Base-by-base conservation (phyloP, 2,888 invertebrate species). In the Drosophila leonis region DNA sequence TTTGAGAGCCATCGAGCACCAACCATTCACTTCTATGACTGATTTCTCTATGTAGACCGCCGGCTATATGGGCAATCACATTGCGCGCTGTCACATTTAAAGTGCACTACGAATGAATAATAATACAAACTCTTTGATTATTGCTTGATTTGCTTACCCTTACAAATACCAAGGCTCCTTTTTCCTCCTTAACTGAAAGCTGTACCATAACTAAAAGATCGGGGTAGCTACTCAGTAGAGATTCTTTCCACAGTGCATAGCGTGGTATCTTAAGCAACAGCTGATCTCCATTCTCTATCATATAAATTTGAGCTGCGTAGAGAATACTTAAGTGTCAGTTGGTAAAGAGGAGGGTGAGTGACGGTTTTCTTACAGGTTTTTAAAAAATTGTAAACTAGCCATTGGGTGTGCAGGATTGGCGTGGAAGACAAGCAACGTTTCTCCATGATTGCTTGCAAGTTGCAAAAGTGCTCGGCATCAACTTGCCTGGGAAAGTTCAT, bases 231-330 rank as follows among this genome's bases (percentile, higher is more conserved):
- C 2, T 5, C 0, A 76, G 24, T 1, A 68, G 9, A 8, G n/a
- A 1, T 7, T 18, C 0, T 2, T 56, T 46, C 68, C 77, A 77
- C 12, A 76, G n/a, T 4, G 1, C 31, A 44, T 68, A 52, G 1
- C 44, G 54, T 0, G 72, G 64, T 33, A 76, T 77, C 57, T 76
- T 76, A 9, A 77, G 24, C 31, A 73, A 13, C 1, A 76, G n/a
- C 1, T 51, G 20, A 0, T 55, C 6, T 1, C 37, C 54, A 5
- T 29, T 3, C 2, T 10, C 1, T 13, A 52, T 12, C 0, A n/a
- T 15, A 39, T 24, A 67, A 13, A 29, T 41, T 2, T 31, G 3
- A 27, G 24, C 76, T 75, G 33, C n/a, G 52, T 56, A 1, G 13
- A 27, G 13, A n/a, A 12, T n/a, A 6, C 5, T 8, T 3, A 24